phyloP scores from a whole-genome alignment of 2,113 vertebrate species.

The Tupaia tana region DNA sequence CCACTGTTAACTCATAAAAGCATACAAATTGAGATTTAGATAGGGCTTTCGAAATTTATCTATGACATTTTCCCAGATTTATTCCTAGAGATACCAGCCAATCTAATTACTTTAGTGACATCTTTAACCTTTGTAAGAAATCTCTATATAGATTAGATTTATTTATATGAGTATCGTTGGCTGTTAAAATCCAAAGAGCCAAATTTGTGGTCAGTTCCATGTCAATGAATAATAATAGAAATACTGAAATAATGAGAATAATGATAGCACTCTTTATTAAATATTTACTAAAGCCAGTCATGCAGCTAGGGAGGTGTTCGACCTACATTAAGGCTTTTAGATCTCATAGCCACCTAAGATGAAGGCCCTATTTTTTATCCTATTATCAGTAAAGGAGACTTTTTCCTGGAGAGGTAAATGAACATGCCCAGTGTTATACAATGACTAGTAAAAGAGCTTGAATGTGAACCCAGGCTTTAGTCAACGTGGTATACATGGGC shows the following conservation, averaged over 20 bases:
- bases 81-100: slow-evolving; percentile 45
- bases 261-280: neutral
- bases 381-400: neutral
- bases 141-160: slow-evolving; percentile 38
- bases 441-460: neutral
- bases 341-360: neutral
- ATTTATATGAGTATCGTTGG: slow-evolving; percentile 36
- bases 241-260: neutral
- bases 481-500: neutral
- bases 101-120: slow-evolving; percentile 63
- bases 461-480: neutral
- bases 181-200: slow-evolving; percentile 19
- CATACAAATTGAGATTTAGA: slow-evolving; percentile 55
- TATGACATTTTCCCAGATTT: slow-evolving; percentile 67
- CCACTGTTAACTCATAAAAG: slow-evolving; percentile 58
- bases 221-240: neutral
- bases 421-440: neutral
- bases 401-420: neutral
- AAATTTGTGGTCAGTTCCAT: slow-evolving; percentile 26
- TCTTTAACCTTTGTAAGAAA: slow-evolving; percentile 64
- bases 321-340: neutral
- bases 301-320: neutral
- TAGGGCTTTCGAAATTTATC: slow-evolving; percentile 55
- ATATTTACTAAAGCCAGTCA: neutral
- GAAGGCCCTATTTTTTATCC: neutral